A percentile compares a stretch with the other conserved stretches of the same genome.
These are phyloP conservation scores for Percopsis omiscomaycus DNA, from an alignment of 2,797 vertebrate genomes.

Conservation along the genomic window DNA sequence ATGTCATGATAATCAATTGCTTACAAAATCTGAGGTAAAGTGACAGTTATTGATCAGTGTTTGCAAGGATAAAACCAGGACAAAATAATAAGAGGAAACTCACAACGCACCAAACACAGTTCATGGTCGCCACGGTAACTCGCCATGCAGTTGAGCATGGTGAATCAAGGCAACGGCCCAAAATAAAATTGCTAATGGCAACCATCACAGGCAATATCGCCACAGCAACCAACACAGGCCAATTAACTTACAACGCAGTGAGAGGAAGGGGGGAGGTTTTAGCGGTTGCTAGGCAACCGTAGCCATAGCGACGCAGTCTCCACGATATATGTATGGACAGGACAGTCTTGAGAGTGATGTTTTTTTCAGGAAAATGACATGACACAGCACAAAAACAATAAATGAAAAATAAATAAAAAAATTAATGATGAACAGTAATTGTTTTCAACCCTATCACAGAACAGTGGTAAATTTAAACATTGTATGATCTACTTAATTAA, in stretches of 20 bases:
- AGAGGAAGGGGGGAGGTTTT: constrained; percentile 81
- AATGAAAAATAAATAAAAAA: constrained; percentile 78
- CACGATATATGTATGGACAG: constrained; percentile 82
- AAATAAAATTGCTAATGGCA: constrained; percentile 80
- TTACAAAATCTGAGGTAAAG: constrained; percentile 75
- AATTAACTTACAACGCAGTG: constrained; percentile 81
- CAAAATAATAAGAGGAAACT: constrained; percentile 79
- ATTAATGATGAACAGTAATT: constrained; percentile 72
- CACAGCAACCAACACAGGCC: constrained; percentile 84
- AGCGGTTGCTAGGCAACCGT: constrained; percentile 82
- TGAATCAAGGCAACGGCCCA: constrained; percentile 82
- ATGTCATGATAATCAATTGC: constrained; percentile 79
- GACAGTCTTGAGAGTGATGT: constrained; percentile 77
- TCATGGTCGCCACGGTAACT: constrained; percentile 83
- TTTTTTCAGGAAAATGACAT: constrained; percentile 77
- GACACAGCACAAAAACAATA: constrained; percentile 84
- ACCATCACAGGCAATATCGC: constrained; percentile 86
- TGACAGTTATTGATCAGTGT: constrained; percentile 80
- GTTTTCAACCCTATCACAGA: constrained; percentile 67
- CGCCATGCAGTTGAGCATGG: constrained; percentile 82
- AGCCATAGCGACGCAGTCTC: constrained; percentile 83
- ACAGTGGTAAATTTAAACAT: constrained; percentile 71
- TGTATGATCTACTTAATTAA: constrained; percentile 27
- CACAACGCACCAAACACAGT: constrained; percentile 85
- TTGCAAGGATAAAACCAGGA: constrained; percentile 75